Evolutionary conservation across 2,797 vertebrate genomes (phyloP).

Genomic region (Galaxias olidus): DNA sequence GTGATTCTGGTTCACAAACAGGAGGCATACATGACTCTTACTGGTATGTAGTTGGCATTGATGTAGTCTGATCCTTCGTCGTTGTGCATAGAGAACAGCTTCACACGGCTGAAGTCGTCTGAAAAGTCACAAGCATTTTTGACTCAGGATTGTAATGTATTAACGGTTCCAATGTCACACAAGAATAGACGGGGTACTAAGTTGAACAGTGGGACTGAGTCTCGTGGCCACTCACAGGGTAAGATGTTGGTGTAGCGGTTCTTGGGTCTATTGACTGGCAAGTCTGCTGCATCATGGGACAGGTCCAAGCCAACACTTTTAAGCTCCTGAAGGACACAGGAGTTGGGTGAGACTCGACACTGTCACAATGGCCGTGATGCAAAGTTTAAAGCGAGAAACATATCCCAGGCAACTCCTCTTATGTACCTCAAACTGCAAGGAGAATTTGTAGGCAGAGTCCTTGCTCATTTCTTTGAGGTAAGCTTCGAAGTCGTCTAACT

Average conservation of each 20-base stretch:
- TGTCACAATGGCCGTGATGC: too few relatives aligned
- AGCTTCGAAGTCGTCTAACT: slow-evolving; percentile 92
- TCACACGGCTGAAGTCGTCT: slow-evolving; percentile 97
- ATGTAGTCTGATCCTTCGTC: slow-evolving; percentile 95
- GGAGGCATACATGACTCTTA: slow-evolving; percentile 64
- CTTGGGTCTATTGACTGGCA: slow-evolving; percentile 92
- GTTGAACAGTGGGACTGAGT: neutral
- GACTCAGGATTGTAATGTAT: neutral
- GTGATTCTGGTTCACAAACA: neutral
- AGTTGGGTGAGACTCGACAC: neutral
- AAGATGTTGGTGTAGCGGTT: slow-evolving; percentile 98
- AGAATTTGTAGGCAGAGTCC: slow-evolving; percentile 98
- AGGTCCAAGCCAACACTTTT: slow-evolving; percentile 92
- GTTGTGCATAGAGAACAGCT: slow-evolving; percentile 87
- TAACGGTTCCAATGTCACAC: neutral
- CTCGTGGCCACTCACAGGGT: slow-evolving; percentile 82
- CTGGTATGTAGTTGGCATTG: slow-evolving; percentile 96
- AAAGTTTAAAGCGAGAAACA: too few relatives aligned
- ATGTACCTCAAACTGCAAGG: slow-evolving; percentile 94
- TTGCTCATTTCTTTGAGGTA: slow-evolving; percentile 97
- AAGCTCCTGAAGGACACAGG: slow-evolving; percentile 75
- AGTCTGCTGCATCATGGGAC: slow-evolving; percentile 90
- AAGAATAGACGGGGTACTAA: neutral
- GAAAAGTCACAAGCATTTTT: slow-evolving; percentile 9
- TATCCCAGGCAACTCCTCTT: too few relatives aligned